Conservation (phyloP, 2,888 invertebrate species). For the Xanthorhoe designata region DNA sequence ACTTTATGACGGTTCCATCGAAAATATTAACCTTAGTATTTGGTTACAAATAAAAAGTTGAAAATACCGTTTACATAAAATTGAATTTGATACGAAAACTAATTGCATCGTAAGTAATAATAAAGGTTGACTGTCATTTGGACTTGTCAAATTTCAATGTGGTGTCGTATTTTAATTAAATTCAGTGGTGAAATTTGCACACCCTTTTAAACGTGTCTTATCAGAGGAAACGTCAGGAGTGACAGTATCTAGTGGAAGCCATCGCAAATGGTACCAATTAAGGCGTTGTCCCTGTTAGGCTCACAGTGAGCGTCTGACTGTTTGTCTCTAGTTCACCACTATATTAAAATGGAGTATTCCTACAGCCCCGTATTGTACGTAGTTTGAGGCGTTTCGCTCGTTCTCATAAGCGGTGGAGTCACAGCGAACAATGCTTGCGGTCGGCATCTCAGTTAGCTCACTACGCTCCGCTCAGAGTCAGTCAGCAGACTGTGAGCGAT, state of each 20-base stretch:
- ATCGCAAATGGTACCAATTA: conserved; percentile 75
- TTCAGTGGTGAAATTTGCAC: conserved; percentile 63
- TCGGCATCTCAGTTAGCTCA: too few species aligned
- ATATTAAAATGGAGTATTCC: too few species aligned
- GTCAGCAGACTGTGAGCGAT: too few species aligned
- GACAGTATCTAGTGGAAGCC: conserved; percentile 73
- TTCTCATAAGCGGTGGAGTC: too few species aligned
- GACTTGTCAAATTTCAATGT: conserved; percentile 32
- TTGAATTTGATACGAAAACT: neutral
- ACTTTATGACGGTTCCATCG: neutral
- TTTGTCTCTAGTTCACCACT: too few species aligned
- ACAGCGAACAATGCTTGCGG: too few species aligned
- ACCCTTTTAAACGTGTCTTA: conserved; percentile 74
- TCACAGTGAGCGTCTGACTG: too few species aligned
- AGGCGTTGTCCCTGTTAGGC: conserved; percentile 3
- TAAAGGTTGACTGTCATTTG: conserved; percentile 8
- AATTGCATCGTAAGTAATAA: neutral
- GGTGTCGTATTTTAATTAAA: conserved; percentile 65
- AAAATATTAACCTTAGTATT: neutral
- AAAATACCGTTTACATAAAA: neutral
- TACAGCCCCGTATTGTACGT: too few species aligned
- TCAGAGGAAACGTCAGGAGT: conserved; percentile 74
- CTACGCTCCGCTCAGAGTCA: too few species aligned
- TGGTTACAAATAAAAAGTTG: neutral
- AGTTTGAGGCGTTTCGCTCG: too few species aligned